Conservation (phyloP, 2,888 invertebrate species). For the Caenorhabditis afra region DNA sequence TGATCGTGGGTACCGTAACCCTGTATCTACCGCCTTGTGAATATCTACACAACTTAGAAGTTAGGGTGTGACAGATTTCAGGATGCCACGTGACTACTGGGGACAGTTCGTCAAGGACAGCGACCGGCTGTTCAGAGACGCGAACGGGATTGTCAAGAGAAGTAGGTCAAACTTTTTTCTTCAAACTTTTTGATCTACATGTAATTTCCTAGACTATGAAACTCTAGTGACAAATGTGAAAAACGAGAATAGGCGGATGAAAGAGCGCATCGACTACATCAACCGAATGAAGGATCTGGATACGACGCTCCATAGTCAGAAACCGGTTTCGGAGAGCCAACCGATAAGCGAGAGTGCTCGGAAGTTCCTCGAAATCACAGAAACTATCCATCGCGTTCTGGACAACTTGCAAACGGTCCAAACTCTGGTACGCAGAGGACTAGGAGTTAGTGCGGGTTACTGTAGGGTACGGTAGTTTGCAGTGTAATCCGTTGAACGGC, state of each 20-base stretch:
- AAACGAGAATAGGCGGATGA: slow-evolving; percentile 15
- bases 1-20: neutral
- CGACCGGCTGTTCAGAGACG: slow-evolving; percentile 12
- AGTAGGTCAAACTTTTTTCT: neutral
- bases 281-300: slow-evolving; percentile 17
- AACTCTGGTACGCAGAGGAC: slow-evolving; percentile 29
- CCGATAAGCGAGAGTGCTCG: neutral
- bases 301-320: neutral
- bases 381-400: slow-evolving; percentile 13
- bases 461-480: neutral
- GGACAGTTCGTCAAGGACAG: slow-evolving; percentile 20
- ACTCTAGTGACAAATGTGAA: slow-evolving; percentile 8
- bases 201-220: slow-evolving; percentile 10
- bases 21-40: too few relatives aligned
- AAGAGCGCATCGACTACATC: slow-evolving; percentile 28
- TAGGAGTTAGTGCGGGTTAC: neutral
- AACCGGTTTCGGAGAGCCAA: neutral
- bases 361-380: slow-evolving; percentile 19
- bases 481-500: slow-evolving; percentile 24
- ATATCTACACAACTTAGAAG: too few relatives aligned
- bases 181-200: neutral
- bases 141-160: slow-evolving; percentile 7
- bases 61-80: neutral
- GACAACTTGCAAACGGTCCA: slow-evolving; percentile 29
- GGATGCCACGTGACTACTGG: slow-evolving; percentile 27